These are phyloP conservation scores for Halictus ligatus DNA, from an alignment of 2,888 invertebrate species.

Conservation along the genomic window DNA sequence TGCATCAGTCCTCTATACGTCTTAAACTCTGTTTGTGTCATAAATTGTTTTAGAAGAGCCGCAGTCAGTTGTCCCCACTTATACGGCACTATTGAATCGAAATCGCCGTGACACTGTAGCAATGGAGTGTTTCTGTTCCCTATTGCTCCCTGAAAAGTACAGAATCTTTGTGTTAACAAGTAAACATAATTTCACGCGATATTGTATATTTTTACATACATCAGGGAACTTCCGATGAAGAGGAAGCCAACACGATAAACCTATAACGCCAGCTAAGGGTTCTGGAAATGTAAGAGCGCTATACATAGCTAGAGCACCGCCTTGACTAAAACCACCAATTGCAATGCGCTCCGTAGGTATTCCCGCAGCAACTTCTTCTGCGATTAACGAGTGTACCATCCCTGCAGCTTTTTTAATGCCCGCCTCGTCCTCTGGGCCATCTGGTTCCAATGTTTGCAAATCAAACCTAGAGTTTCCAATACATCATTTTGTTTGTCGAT, in stretches of 20 bases:
- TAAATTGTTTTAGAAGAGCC: constrained; percentile 92
- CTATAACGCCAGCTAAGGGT: constrained; percentile 94
- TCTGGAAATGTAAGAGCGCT: constrained; percentile 94
- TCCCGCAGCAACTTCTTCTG: constrained; percentile 92
- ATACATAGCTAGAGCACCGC: constrained; percentile 97
- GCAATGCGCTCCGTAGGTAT: constrained; percentile 94
- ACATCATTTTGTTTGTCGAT: background rate
- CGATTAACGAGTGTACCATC: constrained; percentile 91
- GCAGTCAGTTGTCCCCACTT: constrained; percentile 98
- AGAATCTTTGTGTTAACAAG: background rate
- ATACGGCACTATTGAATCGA: constrained; percentile 96
- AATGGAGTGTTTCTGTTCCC: constrained; percentile 87
- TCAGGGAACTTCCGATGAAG: constrained; percentile 93
- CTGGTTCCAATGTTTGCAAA: constrained; percentile 92
- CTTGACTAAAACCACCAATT: constrained; percentile 98
- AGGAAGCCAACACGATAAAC: constrained; percentile 97
- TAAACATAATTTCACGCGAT: background rate
- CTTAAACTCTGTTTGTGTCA: constrained; percentile 93
- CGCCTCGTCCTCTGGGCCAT: constrained; percentile 96
- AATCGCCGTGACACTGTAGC: constrained; percentile 97
- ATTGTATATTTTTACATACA: constrained; percentile 80
- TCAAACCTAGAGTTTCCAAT: constrained; percentile 87
- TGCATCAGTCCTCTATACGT: constrained; percentile 95
- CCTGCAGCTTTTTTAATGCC: constrained; percentile 93
- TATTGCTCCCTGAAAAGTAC: constrained; percentile 85